phyloP scores from a whole-genome alignment of 2,113 vertebrate genomes.

The Lipophrys pholis region DNA sequence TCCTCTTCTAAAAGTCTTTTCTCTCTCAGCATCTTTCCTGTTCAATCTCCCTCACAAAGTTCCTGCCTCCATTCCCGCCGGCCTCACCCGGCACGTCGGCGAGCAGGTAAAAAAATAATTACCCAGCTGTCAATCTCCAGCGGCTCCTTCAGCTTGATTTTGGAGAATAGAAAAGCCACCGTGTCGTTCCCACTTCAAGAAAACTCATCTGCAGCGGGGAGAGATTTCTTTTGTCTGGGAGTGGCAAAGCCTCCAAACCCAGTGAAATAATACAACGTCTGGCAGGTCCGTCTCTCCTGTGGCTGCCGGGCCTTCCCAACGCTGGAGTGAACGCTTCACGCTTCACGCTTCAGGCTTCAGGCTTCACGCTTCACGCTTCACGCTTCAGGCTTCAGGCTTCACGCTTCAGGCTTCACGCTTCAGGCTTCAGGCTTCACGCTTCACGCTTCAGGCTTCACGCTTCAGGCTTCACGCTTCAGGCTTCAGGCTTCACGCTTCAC shows the following conservation, averaged over 20 bases:
- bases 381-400: too few species aligned
- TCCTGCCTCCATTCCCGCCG: constrained; percentile 13
- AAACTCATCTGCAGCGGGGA: neutral
- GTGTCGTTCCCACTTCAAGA: neutral
- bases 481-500: too few species aligned
- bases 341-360: too few species aligned
- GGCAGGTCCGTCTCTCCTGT: constrained; percentile 3
- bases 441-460: too few species aligned
- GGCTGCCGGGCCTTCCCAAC: constrained; percentile 1
- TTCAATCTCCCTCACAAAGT: neutral
- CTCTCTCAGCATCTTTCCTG: neutral
- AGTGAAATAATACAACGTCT: constrained; percentile 13
- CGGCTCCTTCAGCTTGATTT: neutral
- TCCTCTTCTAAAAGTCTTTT: neutral
- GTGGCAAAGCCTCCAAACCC: neutral
- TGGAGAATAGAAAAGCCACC: neutral
- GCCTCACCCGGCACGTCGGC: constrained; percentile 14
- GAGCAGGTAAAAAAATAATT: constrained; percentile 31
- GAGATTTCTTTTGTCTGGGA: constrained; percentile 24
- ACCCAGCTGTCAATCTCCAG: constrained; percentile 13
- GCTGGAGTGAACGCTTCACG: constrained; percentile 6
- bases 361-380: too few species aligned
- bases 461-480: too few species aligned
- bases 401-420: too few species aligned
- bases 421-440: too few species aligned